These are phyloP conservation scores for Theristus sp. DNA, from an alignment of 2,888 invertebrate species.

Conservation along the genomic window DNA sequence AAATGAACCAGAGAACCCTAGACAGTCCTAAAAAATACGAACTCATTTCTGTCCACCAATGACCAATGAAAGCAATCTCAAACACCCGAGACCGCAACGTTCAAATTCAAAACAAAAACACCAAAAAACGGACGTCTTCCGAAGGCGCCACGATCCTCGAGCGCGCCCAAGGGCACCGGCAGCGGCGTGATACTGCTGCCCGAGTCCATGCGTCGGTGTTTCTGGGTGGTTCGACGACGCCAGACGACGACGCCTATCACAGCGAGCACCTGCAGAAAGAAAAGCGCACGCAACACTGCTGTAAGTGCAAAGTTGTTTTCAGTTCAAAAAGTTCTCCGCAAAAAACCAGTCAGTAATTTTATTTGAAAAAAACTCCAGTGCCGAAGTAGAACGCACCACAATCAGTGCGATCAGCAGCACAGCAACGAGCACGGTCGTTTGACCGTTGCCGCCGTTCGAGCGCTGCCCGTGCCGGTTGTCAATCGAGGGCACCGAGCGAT, in stretches of 20 bases:
- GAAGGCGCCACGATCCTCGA: background rate
- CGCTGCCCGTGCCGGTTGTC: too few relatives aligned
- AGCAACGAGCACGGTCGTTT: background rate
- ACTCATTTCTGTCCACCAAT: background rate
- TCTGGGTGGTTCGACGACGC: background rate
- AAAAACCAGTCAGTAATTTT: too few relatives aligned
- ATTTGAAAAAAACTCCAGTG: background rate
- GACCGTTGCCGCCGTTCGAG: too few relatives aligned
- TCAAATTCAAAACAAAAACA: background rate
- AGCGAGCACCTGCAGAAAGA: background rate
- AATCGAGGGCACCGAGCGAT: background rate
- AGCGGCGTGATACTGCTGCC: background rate
- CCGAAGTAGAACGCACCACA: background rate
- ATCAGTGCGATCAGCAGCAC: background rate
- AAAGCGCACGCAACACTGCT: too few relatives aligned
- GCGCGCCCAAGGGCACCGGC: background rate
- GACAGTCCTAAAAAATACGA: too few relatives aligned
- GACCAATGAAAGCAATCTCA: background rate
- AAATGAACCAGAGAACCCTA: too few relatives aligned
- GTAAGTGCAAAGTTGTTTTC: too few relatives aligned
- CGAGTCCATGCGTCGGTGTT: background rate
- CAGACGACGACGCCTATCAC: background rate
- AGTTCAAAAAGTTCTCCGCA: too few relatives aligned
- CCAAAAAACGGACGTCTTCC: background rate
- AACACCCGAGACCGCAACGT: background rate